Percentiles rank a stretch among this genome's conserved stretches.
Evolutionary conservation across 2,888 invertebrate genomes (phyloP).

Genomic region (Hedychridium roseum): DNA sequence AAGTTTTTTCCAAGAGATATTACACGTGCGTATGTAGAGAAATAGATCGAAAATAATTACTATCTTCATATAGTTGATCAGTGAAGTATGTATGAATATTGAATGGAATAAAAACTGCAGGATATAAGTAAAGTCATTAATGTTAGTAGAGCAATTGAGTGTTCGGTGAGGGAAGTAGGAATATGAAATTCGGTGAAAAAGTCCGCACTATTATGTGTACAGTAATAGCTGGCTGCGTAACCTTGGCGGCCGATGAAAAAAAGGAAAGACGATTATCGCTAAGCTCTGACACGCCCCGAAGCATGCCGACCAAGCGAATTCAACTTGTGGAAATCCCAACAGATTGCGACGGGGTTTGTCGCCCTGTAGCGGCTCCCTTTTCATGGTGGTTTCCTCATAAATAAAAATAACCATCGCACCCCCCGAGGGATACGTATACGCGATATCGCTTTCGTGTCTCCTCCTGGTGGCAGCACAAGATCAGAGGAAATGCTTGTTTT

Average conservation of each 20-base stretch:
- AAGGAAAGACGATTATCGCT: slow-evolving; percentile 45
- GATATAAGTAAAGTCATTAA: no score
- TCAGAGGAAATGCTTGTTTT: slow-evolving; percentile 51
- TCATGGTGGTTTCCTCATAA: slow-evolving; percentile 63
- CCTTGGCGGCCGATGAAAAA: slow-evolving; percentile 27
- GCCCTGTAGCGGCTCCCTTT: slow-evolving; percentile 50
- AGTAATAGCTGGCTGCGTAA: no score
- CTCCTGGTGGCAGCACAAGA: slow-evolving; percentile 37
- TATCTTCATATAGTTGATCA: no score
- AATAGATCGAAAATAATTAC: no score
- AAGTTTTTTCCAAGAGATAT: no score
- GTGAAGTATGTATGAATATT: no score
- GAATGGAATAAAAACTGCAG: no score
- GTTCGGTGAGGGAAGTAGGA: no score
- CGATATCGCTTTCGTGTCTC: slow-evolving; percentile 53
- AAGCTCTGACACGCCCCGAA: slow-evolving; percentile 43
- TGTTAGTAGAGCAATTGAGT: no score
- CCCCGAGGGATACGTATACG: slow-evolving; percentile 53
- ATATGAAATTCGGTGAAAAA: no score
- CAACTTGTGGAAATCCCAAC: slow-evolving; percentile 61
- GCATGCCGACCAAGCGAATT: slow-evolving; percentile 52
- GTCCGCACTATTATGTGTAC: no score
- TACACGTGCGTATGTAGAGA: no score
- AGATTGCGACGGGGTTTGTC: slow-evolving; percentile 53
- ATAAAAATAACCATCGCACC: slow-evolving; percentile 62